A percentile compares a stretch with the other conserved stretches of the same genome.
phyloP scores from a whole-genome alignment of 2,888 invertebrate genomes.

The Pyrgus malvae region DNA sequence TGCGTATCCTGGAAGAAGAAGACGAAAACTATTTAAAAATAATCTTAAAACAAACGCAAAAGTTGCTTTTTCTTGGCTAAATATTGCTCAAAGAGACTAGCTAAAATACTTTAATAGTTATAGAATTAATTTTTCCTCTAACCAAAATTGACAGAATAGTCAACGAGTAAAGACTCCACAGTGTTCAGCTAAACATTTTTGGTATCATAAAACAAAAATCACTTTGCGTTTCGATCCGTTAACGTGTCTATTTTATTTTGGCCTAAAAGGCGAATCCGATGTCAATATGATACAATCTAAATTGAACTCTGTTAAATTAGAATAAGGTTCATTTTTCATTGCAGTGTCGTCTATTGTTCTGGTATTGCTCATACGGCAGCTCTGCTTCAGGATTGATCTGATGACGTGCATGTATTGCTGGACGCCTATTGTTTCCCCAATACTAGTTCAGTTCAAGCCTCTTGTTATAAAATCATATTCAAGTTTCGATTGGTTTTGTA shows the following conservation, averaged over 20 bases:
- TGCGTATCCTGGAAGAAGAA: no score
- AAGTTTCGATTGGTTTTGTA: conserved; percentile 12
- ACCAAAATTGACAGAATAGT: conserved; percentile 18
- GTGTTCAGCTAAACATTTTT: conserved; percentile 17
- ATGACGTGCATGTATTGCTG: conserved; percentile 38
- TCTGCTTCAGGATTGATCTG: conserved; percentile 21
- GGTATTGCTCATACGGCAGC: conserved; percentile 13
- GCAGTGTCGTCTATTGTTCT: background rate
- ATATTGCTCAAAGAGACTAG: no score
- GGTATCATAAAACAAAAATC: conserved; percentile 28
- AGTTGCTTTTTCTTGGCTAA: no score
- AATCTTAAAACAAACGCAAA: no score
- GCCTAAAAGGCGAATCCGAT: conserved; percentile 12
- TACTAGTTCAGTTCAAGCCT: conserved; percentile 30
- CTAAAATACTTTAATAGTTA: no score
- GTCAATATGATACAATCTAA: background rate
- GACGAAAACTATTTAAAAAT: no score
- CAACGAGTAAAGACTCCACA: conserved; percentile 22
- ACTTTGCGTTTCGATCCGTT: conserved; percentile 24
- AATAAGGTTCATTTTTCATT: background rate
- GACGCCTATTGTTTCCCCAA: conserved; percentile 34
- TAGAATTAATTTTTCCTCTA: no score
- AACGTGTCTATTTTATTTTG: conserved; percentile 26
- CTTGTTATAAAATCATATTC: conserved; percentile 18
- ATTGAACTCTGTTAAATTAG: background rate